These are phyloP conservation scores for Endomychus coccineus DNA, from an alignment of 2,888 invertebrate species.

Conservation along the genomic window DNA sequence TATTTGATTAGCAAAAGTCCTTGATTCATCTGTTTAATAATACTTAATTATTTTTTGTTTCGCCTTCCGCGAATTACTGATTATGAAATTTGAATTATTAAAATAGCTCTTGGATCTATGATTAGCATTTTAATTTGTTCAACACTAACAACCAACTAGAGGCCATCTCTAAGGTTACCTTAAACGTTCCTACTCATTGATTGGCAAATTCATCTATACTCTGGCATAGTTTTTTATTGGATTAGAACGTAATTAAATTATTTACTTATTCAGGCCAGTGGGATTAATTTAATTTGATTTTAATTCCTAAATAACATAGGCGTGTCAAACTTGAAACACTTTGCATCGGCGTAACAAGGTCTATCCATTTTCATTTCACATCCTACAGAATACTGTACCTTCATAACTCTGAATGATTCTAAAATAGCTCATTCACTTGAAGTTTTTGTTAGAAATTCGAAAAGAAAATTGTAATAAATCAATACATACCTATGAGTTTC, in stretches of 20 bases:
- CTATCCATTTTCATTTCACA: too few relatives aligned
- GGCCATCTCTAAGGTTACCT: not conserved
- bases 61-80: constrained; percentile 16
- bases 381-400: too few relatives aligned
- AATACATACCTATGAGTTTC: too few relatives aligned
- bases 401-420: too few relatives aligned
- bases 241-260: constrained; percentile 17
- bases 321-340: too few relatives aligned
- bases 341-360: too few relatives aligned
- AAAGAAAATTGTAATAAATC: too few relatives aligned
- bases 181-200: not conserved
- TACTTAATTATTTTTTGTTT: constrained; percentile 20
- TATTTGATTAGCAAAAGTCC: constrained; percentile 21
- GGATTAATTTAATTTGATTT: constrained; percentile 14
- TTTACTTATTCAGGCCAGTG: constrained; percentile 13
- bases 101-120: not conserved
- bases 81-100: constrained; percentile 17
- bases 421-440: too few relatives aligned
- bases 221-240: constrained; percentile 11
- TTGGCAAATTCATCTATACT: not conserved
- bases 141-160: too few relatives aligned
- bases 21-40: constrained; percentile 21
- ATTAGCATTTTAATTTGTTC: not conserved
- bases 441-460: too few relatives aligned
- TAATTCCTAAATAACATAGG: too few relatives aligned